Percentiles rank a stretch among this genome's conserved stretches.
These are phyloP conservation scores for Apamea epomidion DNA, from an alignment of 2,888 invertebrate genomes.

Conservation along the genomic window DNA sequence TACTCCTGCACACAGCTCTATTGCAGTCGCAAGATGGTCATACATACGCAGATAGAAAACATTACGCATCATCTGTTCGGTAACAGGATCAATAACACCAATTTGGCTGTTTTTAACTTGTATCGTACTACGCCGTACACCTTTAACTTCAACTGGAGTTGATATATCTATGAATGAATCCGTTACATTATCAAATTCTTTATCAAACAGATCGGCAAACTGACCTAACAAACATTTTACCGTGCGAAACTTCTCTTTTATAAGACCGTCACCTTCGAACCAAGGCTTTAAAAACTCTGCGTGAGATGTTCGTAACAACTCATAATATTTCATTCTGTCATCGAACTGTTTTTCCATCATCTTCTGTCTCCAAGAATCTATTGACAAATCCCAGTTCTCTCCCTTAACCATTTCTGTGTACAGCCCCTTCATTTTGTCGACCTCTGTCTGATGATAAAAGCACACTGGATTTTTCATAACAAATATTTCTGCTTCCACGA, in stretches of 20 bases:
- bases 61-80: slow-evolving; percentile 68
- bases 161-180: slow-evolving; percentile 43
- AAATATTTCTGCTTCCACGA: slow-evolving; percentile 84
- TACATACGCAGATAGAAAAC: slow-evolving; percentile 79
- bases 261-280: slow-evolving; percentile 79
- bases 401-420: slow-evolving; percentile 78
- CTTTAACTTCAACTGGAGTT: rapidly evolving
- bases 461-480: slow-evolving; percentile 85
- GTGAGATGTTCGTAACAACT: slow-evolving; percentile 76
- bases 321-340: slow-evolving; percentile 82
- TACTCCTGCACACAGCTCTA: slow-evolving; percentile 81
- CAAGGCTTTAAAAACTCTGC: slow-evolving; percentile 80
- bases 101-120: not conserved
- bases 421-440: slow-evolving; percentile 77
- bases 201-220: slow-evolving; percentile 80
- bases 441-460: slow-evolving; percentile 86
- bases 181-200: slow-evolving; percentile 73
- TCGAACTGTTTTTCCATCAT: slow-evolving; percentile 83
- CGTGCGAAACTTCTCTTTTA: slow-evolving; percentile 77
- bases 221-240: slow-evolving; percentile 76
- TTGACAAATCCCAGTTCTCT: slow-evolving; percentile 81
- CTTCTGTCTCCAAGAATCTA: slow-evolving; percentile 79
- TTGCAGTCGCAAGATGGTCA: slow-evolving; percentile 76
- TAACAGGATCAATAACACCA: slow-evolving; percentile 42
- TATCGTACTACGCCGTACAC: not conserved